phyloP scores from a whole-genome alignment of 1,140 invertebrate species.

The Cardiocondyla obscurior region DNA sequence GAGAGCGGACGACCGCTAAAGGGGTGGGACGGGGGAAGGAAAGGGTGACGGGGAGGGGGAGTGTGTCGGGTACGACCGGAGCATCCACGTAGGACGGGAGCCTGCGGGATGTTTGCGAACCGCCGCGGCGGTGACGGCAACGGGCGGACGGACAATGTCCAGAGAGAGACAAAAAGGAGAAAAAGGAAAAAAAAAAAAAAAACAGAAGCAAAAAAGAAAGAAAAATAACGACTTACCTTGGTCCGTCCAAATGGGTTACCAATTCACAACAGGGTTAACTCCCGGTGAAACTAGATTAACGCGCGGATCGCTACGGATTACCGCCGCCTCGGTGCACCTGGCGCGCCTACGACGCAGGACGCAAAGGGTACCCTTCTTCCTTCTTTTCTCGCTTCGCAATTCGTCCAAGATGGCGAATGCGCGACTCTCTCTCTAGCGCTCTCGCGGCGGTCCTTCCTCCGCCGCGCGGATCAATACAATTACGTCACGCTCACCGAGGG shows the following conservation, averaged over 20 bases:
- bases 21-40: background rate
- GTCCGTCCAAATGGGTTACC: constrained; percentile 89
- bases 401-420: constrained; percentile 85
- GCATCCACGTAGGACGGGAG: constrained; percentile 63
- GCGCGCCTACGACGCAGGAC: constrained; percentile 77
- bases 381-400: constrained; percentile 79
- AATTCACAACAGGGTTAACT: constrained; percentile 86
- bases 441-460: constrained; percentile 78
- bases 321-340: constrained; percentile 74
- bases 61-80: constrained; percentile 56
- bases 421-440: constrained; percentile 80
- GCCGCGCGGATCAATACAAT: constrained; percentile 85
- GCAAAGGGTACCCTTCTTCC: too few species aligned
- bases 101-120: background rate
- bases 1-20: background rate
- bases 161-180: too few species aligned
- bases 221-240: constrained; percentile 84
- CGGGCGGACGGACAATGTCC: too few species aligned
- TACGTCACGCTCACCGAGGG: constrained; percentile 84
- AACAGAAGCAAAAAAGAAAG: too few species aligned
- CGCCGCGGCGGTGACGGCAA: too few species aligned
- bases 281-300: constrained; percentile 82
- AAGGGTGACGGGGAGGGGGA: background rate
- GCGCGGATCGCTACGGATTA: constrained; percentile 85
- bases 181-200: too few species aligned